These are phyloP conservation scores for Polylopha cassiicola DNA, from an alignment of 2,888 invertebrate genomes.

Conservation along the genomic window DNA sequence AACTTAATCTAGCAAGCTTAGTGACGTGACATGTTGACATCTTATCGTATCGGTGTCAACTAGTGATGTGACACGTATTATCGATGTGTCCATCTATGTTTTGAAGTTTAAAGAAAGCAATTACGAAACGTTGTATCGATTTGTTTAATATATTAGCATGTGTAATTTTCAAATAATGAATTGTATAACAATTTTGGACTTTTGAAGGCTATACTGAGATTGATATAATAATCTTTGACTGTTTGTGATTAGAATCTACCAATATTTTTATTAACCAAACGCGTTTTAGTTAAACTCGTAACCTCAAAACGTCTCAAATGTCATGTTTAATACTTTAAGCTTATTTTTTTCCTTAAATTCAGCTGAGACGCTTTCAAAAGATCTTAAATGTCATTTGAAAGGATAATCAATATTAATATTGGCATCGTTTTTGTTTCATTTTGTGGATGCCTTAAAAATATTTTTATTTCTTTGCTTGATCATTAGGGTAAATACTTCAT, in stretches of 20 bases:
- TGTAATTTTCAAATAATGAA: slow-evolving; percentile 6
- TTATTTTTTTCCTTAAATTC: slow-evolving; percentile 21
- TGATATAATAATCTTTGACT: too few relatives aligned
- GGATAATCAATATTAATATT: too few relatives aligned
- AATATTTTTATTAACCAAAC: too few relatives aligned
- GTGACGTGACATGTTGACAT: slow-evolving; percentile 26
- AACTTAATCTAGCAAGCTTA: slow-evolving; percentile 10
- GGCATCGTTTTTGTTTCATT: too few relatives aligned
- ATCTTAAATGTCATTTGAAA: slow-evolving; percentile 13
- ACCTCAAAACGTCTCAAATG: slow-evolving; percentile 19
- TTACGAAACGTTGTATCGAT: slow-evolving; percentile 19
- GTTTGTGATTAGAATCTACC: too few relatives aligned
- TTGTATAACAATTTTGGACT: too few relatives aligned
- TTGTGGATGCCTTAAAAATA: too few relatives aligned
- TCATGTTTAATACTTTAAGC: slow-evolving; percentile 15
- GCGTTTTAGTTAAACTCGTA: too few relatives aligned
- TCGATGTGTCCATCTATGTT: slow-evolving; percentile 27
- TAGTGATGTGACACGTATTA: slow-evolving; percentile 29
- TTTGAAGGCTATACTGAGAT: too few relatives aligned
- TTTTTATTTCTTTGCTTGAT: too few relatives aligned
- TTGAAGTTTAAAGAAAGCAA: slow-evolving; percentile 20
- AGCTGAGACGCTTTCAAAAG: slow-evolving; percentile 11
- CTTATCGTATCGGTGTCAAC: slow-evolving; percentile 23
- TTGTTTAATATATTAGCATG: too few relatives aligned
- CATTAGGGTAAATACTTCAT: neutral